Evolutionary conservation across 1,140 invertebrate species (phyloP).

Genomic region (Drosophila micromelanica): DNA sequence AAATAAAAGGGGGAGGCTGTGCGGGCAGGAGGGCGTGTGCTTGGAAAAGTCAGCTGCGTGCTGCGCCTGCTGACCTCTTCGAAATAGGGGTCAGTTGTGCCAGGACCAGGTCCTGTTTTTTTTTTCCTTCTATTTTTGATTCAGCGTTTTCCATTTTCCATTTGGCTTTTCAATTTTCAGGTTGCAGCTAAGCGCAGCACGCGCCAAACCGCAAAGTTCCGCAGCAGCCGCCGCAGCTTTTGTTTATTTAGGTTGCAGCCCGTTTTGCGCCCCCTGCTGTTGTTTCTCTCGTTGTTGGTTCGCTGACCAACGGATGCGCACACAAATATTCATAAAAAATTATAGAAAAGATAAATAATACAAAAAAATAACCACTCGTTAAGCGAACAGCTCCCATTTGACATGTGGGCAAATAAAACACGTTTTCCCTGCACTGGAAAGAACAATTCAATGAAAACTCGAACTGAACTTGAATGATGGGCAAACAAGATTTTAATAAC

Average conservation of each 20-base stretch:
- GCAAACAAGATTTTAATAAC: background rate
- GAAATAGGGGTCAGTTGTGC: too few relatives aligned
- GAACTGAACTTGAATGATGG: background rate
- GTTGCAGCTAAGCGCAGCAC: background rate
- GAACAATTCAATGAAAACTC: conserved; percentile 1
- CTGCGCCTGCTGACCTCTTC: too few relatives aligned
- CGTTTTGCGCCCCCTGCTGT: background rate
- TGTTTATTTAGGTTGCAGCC: conserved; percentile 45
- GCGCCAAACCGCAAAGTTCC: background rate
- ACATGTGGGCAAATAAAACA: conserved; percentile 25
- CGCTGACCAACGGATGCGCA: conserved; percentile 33
- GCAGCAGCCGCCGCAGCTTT: conserved; percentile 37
- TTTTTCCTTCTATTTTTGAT: background rate
- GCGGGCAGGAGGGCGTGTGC: too few relatives aligned
- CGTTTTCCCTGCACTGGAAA: background rate
- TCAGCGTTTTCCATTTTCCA: conserved; percentile 4
- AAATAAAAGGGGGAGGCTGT: conserved; percentile 7
- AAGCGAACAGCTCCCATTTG: background rate
- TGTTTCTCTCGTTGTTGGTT: conserved; percentile 13
- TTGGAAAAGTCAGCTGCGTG: conserved; percentile 58
- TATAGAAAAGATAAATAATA: conserved; percentile 20
- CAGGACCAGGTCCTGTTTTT: conserved; percentile 53
- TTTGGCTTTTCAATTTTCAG: conserved; percentile 11
- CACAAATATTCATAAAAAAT: conserved; percentile 19
- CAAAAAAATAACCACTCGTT: background rate